These are phyloP conservation scores for Pseudomyrmex dendroicus DNA, from an alignment of 1,140 invertebrate genomes.

Conservation along the genomic window DNA sequence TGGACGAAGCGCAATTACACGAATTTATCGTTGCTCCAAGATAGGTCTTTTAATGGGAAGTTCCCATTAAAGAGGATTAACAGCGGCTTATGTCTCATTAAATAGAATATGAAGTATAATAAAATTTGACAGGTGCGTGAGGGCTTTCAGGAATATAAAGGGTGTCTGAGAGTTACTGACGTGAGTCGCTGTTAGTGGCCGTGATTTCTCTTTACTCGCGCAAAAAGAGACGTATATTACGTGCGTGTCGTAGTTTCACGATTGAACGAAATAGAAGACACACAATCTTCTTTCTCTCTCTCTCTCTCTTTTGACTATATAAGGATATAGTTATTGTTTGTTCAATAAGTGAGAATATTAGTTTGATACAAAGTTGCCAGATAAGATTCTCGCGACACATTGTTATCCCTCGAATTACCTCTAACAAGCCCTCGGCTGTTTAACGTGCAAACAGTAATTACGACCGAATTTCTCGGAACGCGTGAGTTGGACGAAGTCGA, in stretches of 20 bases:
- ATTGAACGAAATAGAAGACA: no score
- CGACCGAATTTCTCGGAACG: conserved; percentile 16
- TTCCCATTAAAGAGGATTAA: conserved; percentile 26
- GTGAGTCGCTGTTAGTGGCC: neutral
- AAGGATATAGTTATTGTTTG: neutral
- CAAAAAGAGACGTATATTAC: neutral
- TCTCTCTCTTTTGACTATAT: no score
- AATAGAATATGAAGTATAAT: conserved; percentile 18
- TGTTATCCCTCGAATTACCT: neutral
- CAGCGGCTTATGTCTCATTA: conserved; percentile 5
- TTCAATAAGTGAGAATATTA: no score
- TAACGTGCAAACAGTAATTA: conserved; percentile 49
- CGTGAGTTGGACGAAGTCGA: neutral
- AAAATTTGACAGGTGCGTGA: conserved; percentile 11
- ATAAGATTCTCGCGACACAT: neutral
- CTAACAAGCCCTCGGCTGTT: conserved; percentile 16
- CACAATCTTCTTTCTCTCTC: no score
- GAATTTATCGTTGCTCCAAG: conserved; percentile 28
- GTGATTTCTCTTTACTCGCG: conserved; percentile 13
- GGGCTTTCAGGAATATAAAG: neutral
- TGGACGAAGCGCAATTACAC: conserved; percentile 39
- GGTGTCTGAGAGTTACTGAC: neutral
- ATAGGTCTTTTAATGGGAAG: conserved; percentile 22
- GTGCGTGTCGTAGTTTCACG: no score
- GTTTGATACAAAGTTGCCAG: no score